Evolutionary conservation across 2,113 vertebrate genomes (phyloP).

Genomic region (Ascaphus truei): DNA sequence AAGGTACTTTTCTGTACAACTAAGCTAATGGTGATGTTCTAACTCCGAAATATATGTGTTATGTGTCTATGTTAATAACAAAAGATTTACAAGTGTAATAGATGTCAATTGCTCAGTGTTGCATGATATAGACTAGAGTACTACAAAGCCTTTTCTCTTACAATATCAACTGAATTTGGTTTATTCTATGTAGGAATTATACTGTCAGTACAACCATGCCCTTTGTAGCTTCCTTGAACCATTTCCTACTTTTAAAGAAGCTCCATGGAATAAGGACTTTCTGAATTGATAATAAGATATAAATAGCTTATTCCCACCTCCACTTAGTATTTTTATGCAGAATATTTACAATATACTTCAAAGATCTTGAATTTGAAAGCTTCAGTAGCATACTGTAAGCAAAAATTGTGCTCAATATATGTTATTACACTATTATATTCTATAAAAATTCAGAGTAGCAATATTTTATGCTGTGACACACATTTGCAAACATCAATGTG

Average conservation of each 20-base stretch:
- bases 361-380: constrained; percentile 31
- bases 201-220: constrained; percentile 25
- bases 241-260: constrained; percentile 27
- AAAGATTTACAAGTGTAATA: constrained; percentile 22
- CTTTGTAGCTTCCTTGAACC: constrained; percentile 31
- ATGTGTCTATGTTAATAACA: constrained; percentile 5
- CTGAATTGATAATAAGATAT: constrained; percentile 34
- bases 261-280: constrained; percentile 32
- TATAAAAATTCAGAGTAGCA: constrained; percentile 6
- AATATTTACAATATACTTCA: constrained; percentile 33
- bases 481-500: constrained; percentile 8
- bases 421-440: constrained; percentile 26
- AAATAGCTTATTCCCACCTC: constrained; percentile 33
- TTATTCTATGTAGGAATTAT: constrained; percentile 27
- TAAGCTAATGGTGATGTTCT: not conserved
- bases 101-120: constrained; percentile 29
- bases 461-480: constrained; percentile 13
- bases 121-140: constrained; percentile 30
- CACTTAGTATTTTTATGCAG: constrained; percentile 29
- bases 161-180: constrained; percentile 35
- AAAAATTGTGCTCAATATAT: constrained; percentile 15
- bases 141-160: constrained; percentile 31
- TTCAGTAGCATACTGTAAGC: constrained; percentile 17
- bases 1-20: not conserved
- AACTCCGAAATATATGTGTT: constrained; percentile 5